Evolutionary conservation across 92 coral and sea anemone species (phyloP).

Genomic region (Porites evermanni): DNA sequence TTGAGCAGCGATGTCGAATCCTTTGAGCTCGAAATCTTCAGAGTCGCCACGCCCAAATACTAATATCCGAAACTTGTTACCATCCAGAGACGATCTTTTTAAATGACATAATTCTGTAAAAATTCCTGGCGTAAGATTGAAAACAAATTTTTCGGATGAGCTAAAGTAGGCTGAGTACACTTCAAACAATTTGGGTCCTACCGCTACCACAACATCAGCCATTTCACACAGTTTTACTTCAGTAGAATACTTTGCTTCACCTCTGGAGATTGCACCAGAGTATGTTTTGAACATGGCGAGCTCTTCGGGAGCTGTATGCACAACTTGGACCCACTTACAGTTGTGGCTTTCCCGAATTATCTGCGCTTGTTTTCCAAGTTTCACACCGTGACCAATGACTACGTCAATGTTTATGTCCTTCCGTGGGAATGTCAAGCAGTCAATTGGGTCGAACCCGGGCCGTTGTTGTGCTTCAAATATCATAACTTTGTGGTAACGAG

Average conservation of each 20-base stretch:
- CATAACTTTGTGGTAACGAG: neutral
- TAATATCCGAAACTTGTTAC: neutral
- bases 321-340: neutral
- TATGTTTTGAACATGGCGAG: neutral
- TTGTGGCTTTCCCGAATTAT: neutral
- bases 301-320: constrained; percentile 11
- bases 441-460: neutral
- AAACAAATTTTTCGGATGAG: neutral
- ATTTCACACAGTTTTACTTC: neutral
- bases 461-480: neutral
- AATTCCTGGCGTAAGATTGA: neutral
- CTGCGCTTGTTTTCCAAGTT: neutral
- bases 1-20: neutral
- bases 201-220: neutral
- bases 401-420: neutral
- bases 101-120: neutral
- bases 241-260: neutral
- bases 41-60: neutral
- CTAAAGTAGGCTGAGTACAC: neutral
- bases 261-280: neutral
- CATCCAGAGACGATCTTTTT: neutral
- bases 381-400: constrained; percentile 1
- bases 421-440: neutral
- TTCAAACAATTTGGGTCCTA: neutral
- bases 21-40: neutral